These are phyloP conservation scores for Eucera pruinosa DNA, from an alignment of 2,888 invertebrate species.

Conservation along the genomic window DNA sequence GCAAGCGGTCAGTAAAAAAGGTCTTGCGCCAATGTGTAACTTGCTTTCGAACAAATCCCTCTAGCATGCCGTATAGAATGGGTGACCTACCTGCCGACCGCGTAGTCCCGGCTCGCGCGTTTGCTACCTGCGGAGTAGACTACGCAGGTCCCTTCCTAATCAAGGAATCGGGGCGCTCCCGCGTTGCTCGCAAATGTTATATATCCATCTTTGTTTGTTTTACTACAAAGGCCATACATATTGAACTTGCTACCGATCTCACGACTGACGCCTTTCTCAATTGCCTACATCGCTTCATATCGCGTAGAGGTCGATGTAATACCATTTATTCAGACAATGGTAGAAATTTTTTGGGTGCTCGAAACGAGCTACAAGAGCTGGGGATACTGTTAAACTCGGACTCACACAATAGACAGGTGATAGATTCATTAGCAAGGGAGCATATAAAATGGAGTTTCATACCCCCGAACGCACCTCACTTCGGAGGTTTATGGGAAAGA, in stretches of 20 bases:
- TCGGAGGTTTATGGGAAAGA: too few species aligned
- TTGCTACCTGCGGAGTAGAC: not conserved
- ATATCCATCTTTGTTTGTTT: too few species aligned
- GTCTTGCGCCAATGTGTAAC: too few species aligned
- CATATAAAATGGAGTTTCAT: too few species aligned
- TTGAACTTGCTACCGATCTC: not conserved
- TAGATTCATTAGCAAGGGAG: too few species aligned
- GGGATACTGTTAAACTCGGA: too few species aligned
- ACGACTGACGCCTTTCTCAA: not conserved
- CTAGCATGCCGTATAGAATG: not conserved
- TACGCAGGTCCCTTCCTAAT: not conserved
- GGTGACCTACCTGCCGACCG: not conserved
- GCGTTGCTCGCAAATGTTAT: too few species aligned
- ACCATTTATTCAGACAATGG: not conserved
- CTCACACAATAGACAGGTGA: too few species aligned
- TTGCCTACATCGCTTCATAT: not conserved
- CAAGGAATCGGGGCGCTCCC: not conserved
- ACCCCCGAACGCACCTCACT: too few species aligned
- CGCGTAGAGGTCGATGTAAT: not conserved
- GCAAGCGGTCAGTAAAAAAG: too few species aligned
- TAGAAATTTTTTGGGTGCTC: not conserved
- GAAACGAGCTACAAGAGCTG: not conserved
- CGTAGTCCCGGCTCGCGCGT: not conserved
- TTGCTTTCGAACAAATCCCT: not conserved
- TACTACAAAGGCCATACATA: too few species aligned